These are phyloP conservation scores for Abrostola triplasia DNA, from an alignment of 2,888 invertebrate genomes.

Conservation along the genomic window DNA sequence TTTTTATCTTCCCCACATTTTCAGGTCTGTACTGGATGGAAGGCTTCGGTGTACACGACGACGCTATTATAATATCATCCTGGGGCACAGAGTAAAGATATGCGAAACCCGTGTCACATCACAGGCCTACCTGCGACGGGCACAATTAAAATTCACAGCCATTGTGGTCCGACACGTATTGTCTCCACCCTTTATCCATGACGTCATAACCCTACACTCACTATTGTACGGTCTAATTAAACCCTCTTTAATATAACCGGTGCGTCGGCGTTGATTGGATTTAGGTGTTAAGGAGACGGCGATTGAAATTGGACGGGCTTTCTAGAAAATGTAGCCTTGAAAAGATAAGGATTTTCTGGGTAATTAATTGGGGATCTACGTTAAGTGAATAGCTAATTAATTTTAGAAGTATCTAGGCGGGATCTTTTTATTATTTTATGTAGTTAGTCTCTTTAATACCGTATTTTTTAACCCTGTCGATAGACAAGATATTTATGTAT, in stretches of 20 bases:
- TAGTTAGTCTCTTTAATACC: background rate
- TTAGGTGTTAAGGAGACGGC: constrained; percentile 68
- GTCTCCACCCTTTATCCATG: constrained; percentile 63
- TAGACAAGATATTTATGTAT: background rate
- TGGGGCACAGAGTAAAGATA: constrained; percentile 34
- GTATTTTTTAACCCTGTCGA: background rate
- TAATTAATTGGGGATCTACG: constrained; percentile 44
- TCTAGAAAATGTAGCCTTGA: constrained; percentile 36
- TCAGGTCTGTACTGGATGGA: constrained; percentile 14
- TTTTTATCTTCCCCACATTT: constrained; percentile 38
- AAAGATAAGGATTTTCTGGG: constrained; percentile 39
- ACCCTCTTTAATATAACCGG: constrained; percentile 67
- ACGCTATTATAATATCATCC: constrained; percentile 38
- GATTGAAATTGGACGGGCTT: constrained; percentile 51
- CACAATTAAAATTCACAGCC: constrained; percentile 71
- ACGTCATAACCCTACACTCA: constrained; percentile 64
- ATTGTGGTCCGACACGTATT: constrained; percentile 69
- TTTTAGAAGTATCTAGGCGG: constrained; percentile 3
- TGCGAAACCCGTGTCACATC: constrained; percentile 58
- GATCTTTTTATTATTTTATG: constrained; percentile 4
- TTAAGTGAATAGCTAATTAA: constrained; percentile 20
- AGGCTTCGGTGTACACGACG: constrained; percentile 29
- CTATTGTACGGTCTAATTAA: constrained; percentile 77
- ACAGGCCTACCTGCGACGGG: constrained; percentile 50
- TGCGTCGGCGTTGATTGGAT: constrained; percentile 73